Evolutionary conservation across 2,888 invertebrate genomes (phyloP).

Genomic region (Gortyna flavago): DNA sequence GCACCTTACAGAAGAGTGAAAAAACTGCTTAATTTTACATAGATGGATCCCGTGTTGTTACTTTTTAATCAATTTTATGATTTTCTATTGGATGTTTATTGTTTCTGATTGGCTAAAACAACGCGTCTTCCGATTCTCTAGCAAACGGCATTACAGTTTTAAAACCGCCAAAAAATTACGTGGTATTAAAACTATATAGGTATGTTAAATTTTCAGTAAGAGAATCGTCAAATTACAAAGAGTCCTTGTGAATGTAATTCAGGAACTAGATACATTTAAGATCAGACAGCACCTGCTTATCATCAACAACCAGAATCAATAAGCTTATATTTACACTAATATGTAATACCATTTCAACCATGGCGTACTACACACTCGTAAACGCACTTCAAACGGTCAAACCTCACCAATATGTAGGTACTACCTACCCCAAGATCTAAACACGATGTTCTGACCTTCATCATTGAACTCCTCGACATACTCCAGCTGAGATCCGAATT

Average conservation of each 20-base stretch:
- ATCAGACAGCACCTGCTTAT: slow-evolving; percentile 30
- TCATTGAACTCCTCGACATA: slow-evolving; percentile 57
- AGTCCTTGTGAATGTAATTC: neutral
- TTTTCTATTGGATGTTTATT: no score
- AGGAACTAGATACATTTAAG: neutral
- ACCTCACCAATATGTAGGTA: neutral
- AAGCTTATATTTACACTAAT: slow-evolving; percentile 14
- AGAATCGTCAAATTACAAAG: neutral
- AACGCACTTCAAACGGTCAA: slow-evolving; percentile 33
- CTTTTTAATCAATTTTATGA: no score
- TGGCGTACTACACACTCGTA: slow-evolving; percentile 17
- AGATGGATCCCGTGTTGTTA: no score
- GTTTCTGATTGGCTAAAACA: no score
- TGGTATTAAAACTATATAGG: no score
- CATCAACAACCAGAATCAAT: slow-evolving; percentile 22
- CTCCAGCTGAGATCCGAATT: slow-evolving; percentile 41
- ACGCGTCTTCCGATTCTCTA: no score
- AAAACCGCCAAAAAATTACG: no score
- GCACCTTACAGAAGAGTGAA: no score
- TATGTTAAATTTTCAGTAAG: neutral
- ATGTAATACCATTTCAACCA: slow-evolving; percentile 8
- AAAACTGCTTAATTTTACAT: no score
- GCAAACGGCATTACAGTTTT: no score
- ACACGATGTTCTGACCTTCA: slow-evolving; percentile 35
- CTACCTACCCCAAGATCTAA: neutral